Conservation (phyloP, 2,797 vertebrate genomes). For the Spondyliosoma cantharus region DNA sequence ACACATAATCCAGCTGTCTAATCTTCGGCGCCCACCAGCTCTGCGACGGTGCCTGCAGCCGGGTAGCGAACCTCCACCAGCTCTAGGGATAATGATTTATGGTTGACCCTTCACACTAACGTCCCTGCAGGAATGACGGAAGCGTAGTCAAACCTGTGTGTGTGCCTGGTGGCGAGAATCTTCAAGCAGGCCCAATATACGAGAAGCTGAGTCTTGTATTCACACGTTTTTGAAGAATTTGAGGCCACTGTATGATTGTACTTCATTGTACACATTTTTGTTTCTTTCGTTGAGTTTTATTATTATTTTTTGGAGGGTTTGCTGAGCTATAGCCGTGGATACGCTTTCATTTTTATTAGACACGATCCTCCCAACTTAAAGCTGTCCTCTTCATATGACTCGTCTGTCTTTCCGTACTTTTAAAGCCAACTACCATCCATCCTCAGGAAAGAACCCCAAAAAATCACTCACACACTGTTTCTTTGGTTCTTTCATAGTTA, state of each 20-base stretch:
- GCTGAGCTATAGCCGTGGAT: background rate
- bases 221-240: background rate
- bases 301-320: background rate
- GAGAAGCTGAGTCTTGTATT: background rate
- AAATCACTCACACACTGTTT: background rate
- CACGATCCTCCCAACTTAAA: background rate
- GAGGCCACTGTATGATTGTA: background rate
- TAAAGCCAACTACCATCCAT: background rate
- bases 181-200: background rate
- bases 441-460: background rate
- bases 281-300: background rate
- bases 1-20: constrained; percentile 47
- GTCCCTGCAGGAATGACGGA: constrained; percentile 20
- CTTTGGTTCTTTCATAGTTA: background rate
- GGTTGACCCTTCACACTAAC: constrained; percentile 4
- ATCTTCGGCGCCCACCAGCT: constrained; percentile 36
- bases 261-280: background rate
- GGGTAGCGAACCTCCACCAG: constrained; percentile 16
- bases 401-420: background rate
- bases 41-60: constrained; percentile 41
- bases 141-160: background rate
- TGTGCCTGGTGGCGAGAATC: background rate
- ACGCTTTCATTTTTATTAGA: background rate
- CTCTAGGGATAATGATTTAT: constrained; percentile 21
- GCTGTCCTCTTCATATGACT: background rate